Evolutionary conservation across 2,888 invertebrate species (phyloP).

Genomic region (Lomographa bimaculata): DNA sequence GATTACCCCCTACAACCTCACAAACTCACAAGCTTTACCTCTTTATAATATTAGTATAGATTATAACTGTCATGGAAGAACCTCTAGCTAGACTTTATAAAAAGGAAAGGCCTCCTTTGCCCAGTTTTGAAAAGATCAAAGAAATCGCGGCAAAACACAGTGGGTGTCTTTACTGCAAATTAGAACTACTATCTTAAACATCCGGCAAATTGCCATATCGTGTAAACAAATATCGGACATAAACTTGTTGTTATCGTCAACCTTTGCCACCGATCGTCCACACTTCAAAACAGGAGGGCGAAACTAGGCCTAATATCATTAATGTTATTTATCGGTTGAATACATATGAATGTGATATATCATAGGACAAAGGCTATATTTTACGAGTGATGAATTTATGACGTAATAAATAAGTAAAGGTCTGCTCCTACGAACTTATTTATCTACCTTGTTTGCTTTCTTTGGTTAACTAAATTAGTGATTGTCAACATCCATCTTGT

Average conservation of each 20-base stretch:
- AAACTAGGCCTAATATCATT: slow-evolving; percentile 53
- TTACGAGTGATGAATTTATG: slow-evolving; percentile 40
- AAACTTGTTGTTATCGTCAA: slow-evolving; percentile 62
- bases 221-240: slow-evolving; percentile 40
- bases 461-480: slow-evolving; percentile 15
- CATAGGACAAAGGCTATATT: slow-evolving; percentile 41
- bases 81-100: slow-evolving; percentile 1
- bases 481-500: slow-evolving; percentile 1
- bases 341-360: slow-evolving; percentile 42
- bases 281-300: slow-evolving; percentile 54
- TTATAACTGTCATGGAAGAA: too few relatives aligned
- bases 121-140: slow-evolving; percentile 7
- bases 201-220: slow-evolving; percentile 72
- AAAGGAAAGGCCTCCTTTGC: too few relatives aligned
- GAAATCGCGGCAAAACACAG: slow-evolving; percentile 19
- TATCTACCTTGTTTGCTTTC: slow-evolving; percentile 14
- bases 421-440: slow-evolving; percentile 18
- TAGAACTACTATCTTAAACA: slow-evolving; percentile 54
- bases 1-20: too few relatives aligned
- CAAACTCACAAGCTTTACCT: too few relatives aligned
- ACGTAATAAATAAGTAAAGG: slow-evolving; percentile 37
- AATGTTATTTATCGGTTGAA: slow-evolving; percentile 46
- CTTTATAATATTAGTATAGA: too few relatives aligned
- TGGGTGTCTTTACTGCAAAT: slow-evolving; percentile 48
- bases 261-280: slow-evolving; percentile 35